Evolutionary conservation across 2,888 invertebrate species (phyloP).

Genomic region (Drosophila tripunctata): DNA sequence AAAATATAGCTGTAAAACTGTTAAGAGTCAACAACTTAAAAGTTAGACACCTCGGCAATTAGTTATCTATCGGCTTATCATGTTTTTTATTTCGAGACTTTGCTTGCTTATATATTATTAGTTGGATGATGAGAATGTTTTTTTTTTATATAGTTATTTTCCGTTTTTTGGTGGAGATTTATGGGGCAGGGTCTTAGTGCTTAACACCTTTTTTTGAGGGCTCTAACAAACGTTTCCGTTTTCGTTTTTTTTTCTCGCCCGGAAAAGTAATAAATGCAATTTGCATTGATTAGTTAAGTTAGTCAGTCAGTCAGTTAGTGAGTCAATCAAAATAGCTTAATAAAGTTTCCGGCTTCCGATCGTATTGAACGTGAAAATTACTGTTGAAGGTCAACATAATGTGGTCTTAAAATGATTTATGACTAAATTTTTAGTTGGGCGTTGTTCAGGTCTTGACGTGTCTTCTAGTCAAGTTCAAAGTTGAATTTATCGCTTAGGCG

Average conservation of each 20-base stretch:
- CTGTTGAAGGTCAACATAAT: slow-evolving; percentile 37
- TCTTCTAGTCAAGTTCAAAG: slow-evolving; percentile 48
- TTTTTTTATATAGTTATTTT: slow-evolving; percentile 9
- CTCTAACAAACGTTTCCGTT: slow-evolving; percentile 38
- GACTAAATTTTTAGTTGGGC: slow-evolving; percentile 32
- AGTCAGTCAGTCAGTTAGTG: slow-evolving; percentile 2
- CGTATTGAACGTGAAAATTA: slow-evolving; percentile 58
- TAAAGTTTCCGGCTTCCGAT: slow-evolving; percentile 62
- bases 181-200: slow-evolving; percentile 41
- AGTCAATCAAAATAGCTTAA: neutral
- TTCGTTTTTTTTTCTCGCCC: slow-evolving; percentile 40
- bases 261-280: slow-evolving; percentile 50
- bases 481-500: slow-evolving; percentile 30
- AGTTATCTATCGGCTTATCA: slow-evolving; percentile 27
- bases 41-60: slow-evolving; percentile 27
- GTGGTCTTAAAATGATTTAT: slow-evolving; percentile 57
- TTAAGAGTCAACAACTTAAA: neutral
- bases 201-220: slow-evolving; percentile 37
- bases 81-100: slow-evolving; percentile 9
- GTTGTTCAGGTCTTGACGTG: slow-evolving; percentile 27
- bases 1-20: slow-evolving; percentile 31
- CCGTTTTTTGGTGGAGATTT: neutral
- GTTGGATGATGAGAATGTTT: slow-evolving; percentile 13
- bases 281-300: slow-evolving; percentile 52
- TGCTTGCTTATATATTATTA: slow-evolving; percentile 8